These are phyloP conservation scores for Theonella swinhoei DNA, from an alignment of 37 sponge, comb jelly and placozoan species.

Conservation along the genomic window DNA sequence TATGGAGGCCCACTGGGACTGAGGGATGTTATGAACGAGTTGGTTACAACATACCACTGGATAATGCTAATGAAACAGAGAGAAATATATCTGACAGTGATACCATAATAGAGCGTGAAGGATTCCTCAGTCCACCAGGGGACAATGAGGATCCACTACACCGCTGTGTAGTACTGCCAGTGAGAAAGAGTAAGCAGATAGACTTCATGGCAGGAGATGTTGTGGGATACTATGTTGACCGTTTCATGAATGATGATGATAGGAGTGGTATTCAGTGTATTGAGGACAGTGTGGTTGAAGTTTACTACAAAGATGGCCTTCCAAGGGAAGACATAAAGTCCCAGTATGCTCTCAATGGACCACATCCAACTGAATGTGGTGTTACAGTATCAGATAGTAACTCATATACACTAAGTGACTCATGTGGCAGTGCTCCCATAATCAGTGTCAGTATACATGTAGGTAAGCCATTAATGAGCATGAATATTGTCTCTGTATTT, in stretches of 20 bases:
- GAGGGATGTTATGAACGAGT: conserved; percentile 30
- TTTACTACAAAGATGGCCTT: neutral
- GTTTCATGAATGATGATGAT: neutral
- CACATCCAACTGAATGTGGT: neutral
- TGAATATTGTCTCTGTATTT: too few species aligned
- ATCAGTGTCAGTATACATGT: neutral
- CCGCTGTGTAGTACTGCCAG: neutral
- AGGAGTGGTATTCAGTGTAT: neutral
- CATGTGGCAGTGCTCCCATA: neutral
- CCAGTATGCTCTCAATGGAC: neutral
- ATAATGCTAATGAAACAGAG: neutral
- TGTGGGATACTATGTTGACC: conserved; percentile 26
- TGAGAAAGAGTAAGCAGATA: conserved; percentile 7
- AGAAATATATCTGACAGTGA: too few species aligned
- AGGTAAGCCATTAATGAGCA: neutral
- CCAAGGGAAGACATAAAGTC: neutral
- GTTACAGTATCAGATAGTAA: neutral
- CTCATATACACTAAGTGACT: neutral
- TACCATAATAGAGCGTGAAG: too few species aligned
- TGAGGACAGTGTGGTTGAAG: neutral
- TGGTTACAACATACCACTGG: conserved; percentile 28
- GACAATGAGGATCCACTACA: neutral
- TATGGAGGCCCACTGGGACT: conserved; percentile 34
- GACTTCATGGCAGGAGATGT: conserved; percentile 52
- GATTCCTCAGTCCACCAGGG: neutral